Evolutionary conservation across 2,888 invertebrate genomes (phyloP).

Genomic region (Tyria jacobaeae): DNA sequence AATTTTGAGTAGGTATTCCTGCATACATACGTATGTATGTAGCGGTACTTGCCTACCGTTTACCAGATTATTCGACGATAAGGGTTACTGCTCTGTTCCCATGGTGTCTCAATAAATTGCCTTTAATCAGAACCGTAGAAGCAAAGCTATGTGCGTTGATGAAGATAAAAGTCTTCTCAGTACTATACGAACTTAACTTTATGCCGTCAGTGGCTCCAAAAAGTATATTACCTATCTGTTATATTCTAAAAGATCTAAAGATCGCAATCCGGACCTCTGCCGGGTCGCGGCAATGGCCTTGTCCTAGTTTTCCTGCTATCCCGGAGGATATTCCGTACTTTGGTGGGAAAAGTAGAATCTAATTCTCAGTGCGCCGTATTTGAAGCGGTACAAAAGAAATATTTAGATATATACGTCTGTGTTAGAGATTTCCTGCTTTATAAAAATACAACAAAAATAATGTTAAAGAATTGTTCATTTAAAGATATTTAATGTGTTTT

Average conservation of each 20-base stretch:
- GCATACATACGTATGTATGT: neutral
- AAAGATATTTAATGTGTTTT: neutral
- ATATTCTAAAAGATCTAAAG: constrained; percentile 36
- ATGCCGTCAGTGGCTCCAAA: constrained; percentile 1
- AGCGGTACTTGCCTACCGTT: neutral
- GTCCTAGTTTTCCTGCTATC: constrained; percentile 46
- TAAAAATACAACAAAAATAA: neutral
- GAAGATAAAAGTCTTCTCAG: neutral
- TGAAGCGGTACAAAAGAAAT: constrained; percentile 6
- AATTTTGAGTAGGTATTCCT: neutral
- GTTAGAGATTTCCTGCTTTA: neutral
- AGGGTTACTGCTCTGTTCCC: neutral
- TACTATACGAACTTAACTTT: neutral
- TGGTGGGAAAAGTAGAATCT: constrained; percentile 23
- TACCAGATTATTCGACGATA: neutral
- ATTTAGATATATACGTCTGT: constrained; percentile 1
- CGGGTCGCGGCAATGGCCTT: constrained; percentile 41
- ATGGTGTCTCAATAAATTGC: neutral
- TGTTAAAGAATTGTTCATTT: neutral
- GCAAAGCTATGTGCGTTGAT: neutral
- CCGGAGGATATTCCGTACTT: constrained; percentile 34
- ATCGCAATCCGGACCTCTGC: constrained; percentile 30
- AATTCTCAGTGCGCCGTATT: constrained; percentile 30
- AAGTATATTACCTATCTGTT: constrained; percentile 30
- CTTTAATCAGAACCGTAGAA: neutral